phyloP scores from a whole-genome alignment of 1,140 invertebrate genomes.

The Ostrea edulis region DNA sequence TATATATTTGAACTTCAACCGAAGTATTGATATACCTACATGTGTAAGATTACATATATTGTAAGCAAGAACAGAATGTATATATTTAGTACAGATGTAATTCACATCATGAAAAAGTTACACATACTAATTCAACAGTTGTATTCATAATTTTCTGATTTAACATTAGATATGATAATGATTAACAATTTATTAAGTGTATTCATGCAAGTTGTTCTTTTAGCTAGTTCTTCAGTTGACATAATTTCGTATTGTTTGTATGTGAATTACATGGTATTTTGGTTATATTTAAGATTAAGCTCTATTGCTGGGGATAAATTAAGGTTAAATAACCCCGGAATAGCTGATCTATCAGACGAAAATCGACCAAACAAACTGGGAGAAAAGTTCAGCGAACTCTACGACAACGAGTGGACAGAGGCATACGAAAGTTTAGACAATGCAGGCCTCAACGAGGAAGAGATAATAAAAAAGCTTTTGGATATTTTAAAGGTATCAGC shows the following conservation, averaged over 20 bases:
- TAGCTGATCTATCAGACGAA: constrained; percentile 40
- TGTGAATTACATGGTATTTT: background rate
- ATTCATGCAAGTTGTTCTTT: no score
- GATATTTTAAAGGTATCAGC: background rate
- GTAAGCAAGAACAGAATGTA: background rate
- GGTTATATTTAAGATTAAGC: constrained; percentile 2
- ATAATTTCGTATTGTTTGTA: background rate
- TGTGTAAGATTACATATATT: background rate
- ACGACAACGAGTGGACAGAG: constrained; percentile 48
- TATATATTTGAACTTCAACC: background rate
- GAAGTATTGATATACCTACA: background rate
- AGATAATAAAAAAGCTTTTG: background rate
- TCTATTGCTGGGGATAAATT: constrained; percentile 21
- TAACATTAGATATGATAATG: background rate
- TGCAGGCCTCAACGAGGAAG: background rate
- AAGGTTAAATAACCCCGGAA: constrained; percentile 41
- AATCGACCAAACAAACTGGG: constrained; percentile 45
- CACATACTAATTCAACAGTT: background rate
- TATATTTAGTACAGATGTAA: background rate
- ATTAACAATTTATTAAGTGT: no score
- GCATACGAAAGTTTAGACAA: constrained; percentile 17
- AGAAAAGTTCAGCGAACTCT: constrained; percentile 43
- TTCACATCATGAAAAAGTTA: background rate
- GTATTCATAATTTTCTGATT: no score
- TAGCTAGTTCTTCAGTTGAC: no score